These are phyloP conservation scores for Eonycteris spelaea DNA, from an alignment of 2,113 vertebrate species.

Conservation along the genomic window DNA sequence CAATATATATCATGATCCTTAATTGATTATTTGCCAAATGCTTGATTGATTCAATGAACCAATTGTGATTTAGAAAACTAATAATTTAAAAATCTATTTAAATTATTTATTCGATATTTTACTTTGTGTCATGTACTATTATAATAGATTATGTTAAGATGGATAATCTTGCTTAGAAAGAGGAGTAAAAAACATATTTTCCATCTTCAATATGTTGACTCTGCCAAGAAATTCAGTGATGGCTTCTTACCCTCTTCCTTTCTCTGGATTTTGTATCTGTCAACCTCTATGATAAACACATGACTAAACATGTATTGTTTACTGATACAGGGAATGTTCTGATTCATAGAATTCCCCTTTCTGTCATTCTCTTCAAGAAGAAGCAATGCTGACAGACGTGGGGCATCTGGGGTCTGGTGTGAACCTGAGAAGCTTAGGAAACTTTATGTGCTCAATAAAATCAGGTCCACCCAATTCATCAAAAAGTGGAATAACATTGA, in stretches of 20 bases:
- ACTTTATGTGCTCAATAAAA: constrained; percentile 25
- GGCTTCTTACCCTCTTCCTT: background rate
- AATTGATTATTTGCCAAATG: background rate
- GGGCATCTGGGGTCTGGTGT: background rate
- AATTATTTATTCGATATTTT: background rate
- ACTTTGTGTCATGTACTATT: background rate
- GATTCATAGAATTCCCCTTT: constrained; percentile 21
- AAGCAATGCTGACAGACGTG: background rate
- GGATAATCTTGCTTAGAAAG: background rate
- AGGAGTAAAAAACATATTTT: background rate
- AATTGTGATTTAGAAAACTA: background rate
- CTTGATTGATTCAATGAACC: background rate
- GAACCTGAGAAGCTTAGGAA: background rate
- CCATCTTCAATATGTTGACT: background rate
- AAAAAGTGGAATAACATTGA: background rate
- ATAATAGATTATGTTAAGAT: background rate
- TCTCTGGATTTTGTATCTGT: background rate
- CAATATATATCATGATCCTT: background rate
- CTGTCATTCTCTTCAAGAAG: constrained; percentile 21
- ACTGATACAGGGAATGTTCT: background rate
- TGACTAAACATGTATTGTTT: constrained; percentile 18
- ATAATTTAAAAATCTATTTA: background rate
- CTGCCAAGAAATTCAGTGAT: background rate
- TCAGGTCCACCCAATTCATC: background rate
- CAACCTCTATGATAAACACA: constrained; percentile 1